Conservation (phyloP, 2,888 invertebrate genomes). For the Charanyca ferruginea region DNA sequence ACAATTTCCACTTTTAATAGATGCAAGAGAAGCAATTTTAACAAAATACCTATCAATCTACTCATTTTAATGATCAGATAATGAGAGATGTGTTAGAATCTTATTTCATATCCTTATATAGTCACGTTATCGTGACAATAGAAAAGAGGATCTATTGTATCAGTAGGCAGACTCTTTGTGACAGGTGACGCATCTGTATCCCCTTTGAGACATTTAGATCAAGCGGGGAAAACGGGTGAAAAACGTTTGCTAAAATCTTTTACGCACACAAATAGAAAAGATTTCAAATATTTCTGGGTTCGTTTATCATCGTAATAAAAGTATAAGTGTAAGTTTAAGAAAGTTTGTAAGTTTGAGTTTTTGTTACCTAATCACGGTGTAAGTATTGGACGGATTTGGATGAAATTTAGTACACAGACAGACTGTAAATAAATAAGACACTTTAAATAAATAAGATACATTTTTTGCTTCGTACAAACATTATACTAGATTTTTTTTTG, state of each 20-base stretch:
- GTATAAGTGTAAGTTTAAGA: not conserved
- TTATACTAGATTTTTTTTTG: too few species aligned
- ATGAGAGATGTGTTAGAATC: slow-evolving; percentile 7
- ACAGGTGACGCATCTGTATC: slow-evolving; percentile 32
- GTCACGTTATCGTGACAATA: slow-evolving; percentile 32
- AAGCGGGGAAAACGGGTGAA: slow-evolving; percentile 35
- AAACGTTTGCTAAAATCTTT: slow-evolving; percentile 13
- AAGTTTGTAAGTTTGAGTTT: not conserved
- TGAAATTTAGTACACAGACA: too few species aligned
- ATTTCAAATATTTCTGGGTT: slow-evolving; percentile 6
- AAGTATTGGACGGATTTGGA: too few species aligned
- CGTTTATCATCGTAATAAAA: not conserved
- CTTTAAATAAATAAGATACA: too few species aligned
- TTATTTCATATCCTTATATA: slow-evolving; percentile 11
- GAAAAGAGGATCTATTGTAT: slow-evolving; percentile 42
- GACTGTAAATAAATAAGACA: too few species aligned
- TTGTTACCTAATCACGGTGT: too few species aligned
- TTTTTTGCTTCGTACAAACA: too few species aligned
- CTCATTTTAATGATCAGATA: not conserved
- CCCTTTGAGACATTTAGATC: slow-evolving; percentile 43
- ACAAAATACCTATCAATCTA: not conserved
- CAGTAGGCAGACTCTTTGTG: slow-evolving; percentile 31
- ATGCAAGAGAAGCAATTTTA: not conserved
- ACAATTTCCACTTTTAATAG: too few species aligned
- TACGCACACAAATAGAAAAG: slow-evolving; percentile 12